Percentiles rank a stretch among this genome's conserved stretches.
Conservation (phyloP, 1,140 invertebrate genomes). For the Drosophila rufa region DNA sequence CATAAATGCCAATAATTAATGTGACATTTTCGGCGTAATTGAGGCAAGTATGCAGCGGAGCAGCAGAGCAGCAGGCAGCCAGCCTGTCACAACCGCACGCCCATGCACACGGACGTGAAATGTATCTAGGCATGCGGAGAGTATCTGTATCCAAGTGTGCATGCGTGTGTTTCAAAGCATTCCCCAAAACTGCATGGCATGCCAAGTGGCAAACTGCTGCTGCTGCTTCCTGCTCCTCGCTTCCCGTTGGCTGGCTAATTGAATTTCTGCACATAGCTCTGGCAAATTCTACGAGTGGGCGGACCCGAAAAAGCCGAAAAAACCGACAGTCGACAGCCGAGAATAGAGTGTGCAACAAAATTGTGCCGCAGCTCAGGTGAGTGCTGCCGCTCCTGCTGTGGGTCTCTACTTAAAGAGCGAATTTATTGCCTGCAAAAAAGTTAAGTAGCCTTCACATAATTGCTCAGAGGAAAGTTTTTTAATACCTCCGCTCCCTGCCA, state of each 20-base stretch:
- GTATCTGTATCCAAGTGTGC: constrained; percentile 36
- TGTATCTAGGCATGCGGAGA: constrained; percentile 46
- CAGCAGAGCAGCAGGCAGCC: constrained; percentile 27
- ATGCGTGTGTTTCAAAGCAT: constrained; percentile 65
- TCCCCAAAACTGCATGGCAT: constrained; percentile 67
- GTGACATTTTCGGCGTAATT: constrained; percentile 81
- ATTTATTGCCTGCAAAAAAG: constrained; percentile 71
- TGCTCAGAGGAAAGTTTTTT: constrained; percentile 72
- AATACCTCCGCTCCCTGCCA: constrained; percentile 59
- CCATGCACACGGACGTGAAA: constrained; percentile 31
- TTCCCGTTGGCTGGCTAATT: constrained; percentile 60
- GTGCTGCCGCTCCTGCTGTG: constrained; percentile 5
- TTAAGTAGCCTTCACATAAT: constrained; percentile 69
- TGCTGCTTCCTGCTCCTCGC: constrained; percentile 27
- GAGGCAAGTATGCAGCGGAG: constrained; percentile 60
- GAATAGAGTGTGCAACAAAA: constrained; percentile 45
- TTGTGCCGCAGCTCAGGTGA: constrained; percentile 46
- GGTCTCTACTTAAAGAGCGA: constrained; percentile 30
- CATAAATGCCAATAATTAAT: constrained; percentile 84
- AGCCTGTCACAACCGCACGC: constrained; percentile 45
- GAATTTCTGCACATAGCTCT: constrained; percentile 68
- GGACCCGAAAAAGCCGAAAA: constrained; percentile 18
- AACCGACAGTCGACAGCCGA: not conserved
- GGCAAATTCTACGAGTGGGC: constrained; percentile 38
- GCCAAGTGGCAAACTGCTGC: constrained; percentile 73